A percentile compares a stretch with the other conserved stretches of the same genome.
Evolutionary conservation across 2,797 vertebrate species (phyloP).

Genomic region (Chloroceryle amazona): DNA sequence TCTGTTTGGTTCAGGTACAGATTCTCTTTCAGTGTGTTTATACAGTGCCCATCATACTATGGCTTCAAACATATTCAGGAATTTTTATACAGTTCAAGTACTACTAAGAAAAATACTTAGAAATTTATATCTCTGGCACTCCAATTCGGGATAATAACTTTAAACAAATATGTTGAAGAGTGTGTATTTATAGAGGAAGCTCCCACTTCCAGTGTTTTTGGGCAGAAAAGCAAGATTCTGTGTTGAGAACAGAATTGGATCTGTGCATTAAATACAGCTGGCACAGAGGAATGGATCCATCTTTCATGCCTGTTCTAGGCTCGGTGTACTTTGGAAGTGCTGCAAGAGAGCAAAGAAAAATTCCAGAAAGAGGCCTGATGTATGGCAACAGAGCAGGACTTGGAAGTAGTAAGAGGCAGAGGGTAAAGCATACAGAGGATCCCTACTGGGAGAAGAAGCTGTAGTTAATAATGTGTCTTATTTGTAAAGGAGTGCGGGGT

Average conservation of each 20-base stretch:
- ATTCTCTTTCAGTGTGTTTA: background rate
- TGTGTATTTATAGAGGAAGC: background rate
- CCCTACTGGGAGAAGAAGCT: background rate
- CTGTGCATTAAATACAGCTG: slow-evolving; percentile 23
- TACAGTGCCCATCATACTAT: background rate
- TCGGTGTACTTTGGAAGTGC: background rate
- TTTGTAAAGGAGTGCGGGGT: background rate
- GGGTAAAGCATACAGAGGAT: background rate
- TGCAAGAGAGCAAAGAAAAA: background rate
- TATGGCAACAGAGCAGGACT: background rate
- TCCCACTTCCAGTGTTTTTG: background rate
- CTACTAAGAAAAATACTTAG: background rate
- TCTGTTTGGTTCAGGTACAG: background rate
- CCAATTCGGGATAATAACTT: background rate
- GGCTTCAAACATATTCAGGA: background rate
- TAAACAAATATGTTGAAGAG: background rate
- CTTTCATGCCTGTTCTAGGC: background rate
- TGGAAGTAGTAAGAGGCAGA: background rate
- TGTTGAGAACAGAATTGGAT: background rate
- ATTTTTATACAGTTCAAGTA: background rate
- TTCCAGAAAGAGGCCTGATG: background rate
- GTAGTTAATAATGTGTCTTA: background rate
- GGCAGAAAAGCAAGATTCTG: background rate
- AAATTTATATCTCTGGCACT: background rate
- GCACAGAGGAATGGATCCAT: background rate